A percentile compares a stretch with the other conserved stretches of the same genome.
phyloP scores from a whole-genome alignment of 2,888 invertebrate genomes.

The Trisateles emortualis region DNA sequence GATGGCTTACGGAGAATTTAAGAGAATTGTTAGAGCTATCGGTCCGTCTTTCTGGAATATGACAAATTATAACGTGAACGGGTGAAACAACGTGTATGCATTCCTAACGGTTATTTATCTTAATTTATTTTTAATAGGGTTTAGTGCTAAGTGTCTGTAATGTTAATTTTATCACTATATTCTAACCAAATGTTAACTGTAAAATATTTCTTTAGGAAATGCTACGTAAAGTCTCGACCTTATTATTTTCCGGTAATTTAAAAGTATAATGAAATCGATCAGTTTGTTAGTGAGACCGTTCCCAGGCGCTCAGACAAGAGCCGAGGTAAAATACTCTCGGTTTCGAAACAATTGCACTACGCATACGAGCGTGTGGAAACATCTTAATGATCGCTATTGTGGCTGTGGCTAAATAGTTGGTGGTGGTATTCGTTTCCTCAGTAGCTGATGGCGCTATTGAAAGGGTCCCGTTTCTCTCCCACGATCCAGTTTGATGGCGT shows the following conservation, averaged over 20 bases:
- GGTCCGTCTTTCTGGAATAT: no score
- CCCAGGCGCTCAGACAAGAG: conserved; percentile 43
- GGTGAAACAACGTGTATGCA: not conserved
- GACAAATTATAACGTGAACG: not conserved
- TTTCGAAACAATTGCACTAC: conserved; percentile 82
- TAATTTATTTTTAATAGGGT: not conserved
- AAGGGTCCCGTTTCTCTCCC: conserved; percentile 83
- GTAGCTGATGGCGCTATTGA: conserved; percentile 69
- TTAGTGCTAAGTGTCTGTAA: not conserved
- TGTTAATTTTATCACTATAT: no score
- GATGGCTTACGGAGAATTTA: no score
- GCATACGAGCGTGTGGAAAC: conserved; percentile 78
- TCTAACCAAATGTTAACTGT: no score
- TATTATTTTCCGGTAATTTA: conserved; percentile 33
- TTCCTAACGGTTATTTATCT: not conserved
- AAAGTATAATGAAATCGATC: conserved; percentile 44
- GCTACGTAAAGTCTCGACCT: conserved; percentile 19
- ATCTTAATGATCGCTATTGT: conserved; percentile 78
- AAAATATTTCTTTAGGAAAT: conserved; percentile 15
- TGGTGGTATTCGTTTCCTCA: conserved; percentile 76
- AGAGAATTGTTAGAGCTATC: no score
- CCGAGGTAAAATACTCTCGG: conserved; percentile 70
- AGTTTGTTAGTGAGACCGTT: conserved; percentile 48
- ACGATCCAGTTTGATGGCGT: conserved; percentile 82
- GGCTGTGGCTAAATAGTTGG: conserved; percentile 63